A percentile compares a stretch with the other conserved stretches of the same genome.
Evolutionary conservation across 2,113 vertebrate species (phyloP).

Genomic region (Pseudolaguvia tuberculata): DNA sequence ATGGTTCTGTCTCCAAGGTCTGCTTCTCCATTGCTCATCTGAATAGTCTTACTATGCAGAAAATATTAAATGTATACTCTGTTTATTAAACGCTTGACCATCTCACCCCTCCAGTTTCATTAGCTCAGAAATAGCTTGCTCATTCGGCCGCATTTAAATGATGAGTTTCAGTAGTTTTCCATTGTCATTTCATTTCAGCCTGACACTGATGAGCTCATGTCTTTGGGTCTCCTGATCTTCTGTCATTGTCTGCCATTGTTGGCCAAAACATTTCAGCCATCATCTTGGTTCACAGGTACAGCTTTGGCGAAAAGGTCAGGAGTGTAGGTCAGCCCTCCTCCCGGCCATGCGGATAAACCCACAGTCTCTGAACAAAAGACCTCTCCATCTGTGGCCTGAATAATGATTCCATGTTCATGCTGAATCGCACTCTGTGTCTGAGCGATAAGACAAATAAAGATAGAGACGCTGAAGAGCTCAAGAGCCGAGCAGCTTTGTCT

Average conservation of each 20-base stretch:
- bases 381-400: constrained; percentile 64
- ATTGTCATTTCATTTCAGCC: constrained; percentile 30
- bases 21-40: constrained; percentile 15
- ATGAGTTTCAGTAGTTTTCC: constrained; percentile 31
- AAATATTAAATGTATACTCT: constrained; percentile 4
- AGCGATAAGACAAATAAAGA: constrained; percentile 67
- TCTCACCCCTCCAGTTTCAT: background rate
- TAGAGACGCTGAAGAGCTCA: constrained; percentile 39
- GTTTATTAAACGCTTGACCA: constrained; percentile 18
- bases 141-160: constrained; percentile 21
- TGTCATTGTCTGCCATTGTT: constrained; percentile 50
- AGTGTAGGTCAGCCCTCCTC: constrained; percentile 55
- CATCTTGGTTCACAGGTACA: constrained; percentile 46
- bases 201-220: constrained; percentile 32
- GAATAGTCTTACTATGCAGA: constrained; percentile 17
- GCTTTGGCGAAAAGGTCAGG: constrained; percentile 51
- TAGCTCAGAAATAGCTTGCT: constrained; percentile 15
- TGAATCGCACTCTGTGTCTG: constrained; percentile 61
- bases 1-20: constrained; percentile 28
- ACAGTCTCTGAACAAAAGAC: constrained; percentile 56
- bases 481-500: constrained; percentile 38
- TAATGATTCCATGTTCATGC: constrained; percentile 62
- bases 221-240: constrained; percentile 16
- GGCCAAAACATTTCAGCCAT: constrained; percentile 42
- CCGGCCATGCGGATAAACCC: constrained; percentile 32